Percentiles rank a stretch among this genome's conserved stretches.
These are phyloP conservation scores for Nephila pilipes DNA, from an alignment of 1,140 invertebrate genomes.

Conservation along the genomic window DNA sequence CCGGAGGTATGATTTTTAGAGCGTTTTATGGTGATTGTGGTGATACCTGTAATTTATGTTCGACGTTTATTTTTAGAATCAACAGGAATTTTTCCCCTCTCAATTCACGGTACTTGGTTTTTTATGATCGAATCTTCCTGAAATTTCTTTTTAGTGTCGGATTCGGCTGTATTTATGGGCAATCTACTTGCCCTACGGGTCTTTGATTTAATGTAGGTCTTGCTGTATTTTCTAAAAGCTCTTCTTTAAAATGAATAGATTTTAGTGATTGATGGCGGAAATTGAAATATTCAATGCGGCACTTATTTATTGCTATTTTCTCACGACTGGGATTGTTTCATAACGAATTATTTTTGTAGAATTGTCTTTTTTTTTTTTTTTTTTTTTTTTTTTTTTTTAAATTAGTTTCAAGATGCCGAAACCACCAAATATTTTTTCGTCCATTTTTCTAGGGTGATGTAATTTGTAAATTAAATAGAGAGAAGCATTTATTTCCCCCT, in stretches of 20 bases:
- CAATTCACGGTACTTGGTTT: not conserved
- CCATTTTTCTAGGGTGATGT: no score
- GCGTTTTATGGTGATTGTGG: not conserved
- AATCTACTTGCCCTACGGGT: not conserved
- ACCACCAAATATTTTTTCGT: no score
- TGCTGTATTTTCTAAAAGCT: not conserved
- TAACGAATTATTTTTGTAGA: no score
- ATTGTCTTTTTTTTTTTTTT: no score
- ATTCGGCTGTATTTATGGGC: constrained; percentile 2
- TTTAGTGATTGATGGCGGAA: not conserved
- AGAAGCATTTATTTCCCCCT: no score
- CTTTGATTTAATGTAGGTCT: not conserved
- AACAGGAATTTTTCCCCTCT: not conserved
- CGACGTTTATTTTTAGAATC: not conserved
- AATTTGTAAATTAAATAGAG: no score
- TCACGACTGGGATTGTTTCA: not conserved
- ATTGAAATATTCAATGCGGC: not conserved
- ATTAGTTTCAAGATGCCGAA: no score
- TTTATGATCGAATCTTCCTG: not conserved
- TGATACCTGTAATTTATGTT: not conserved
- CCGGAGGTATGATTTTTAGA: constrained; percentile 87
- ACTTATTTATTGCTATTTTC: not conserved
- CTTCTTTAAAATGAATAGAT: not conserved
- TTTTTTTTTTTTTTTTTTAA: no score
- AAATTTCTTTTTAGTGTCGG: not conserved